Base-by-base conservation (phyloP, 2,113 vertebrate genomes). In the Lophius piscatorius region DNA sequence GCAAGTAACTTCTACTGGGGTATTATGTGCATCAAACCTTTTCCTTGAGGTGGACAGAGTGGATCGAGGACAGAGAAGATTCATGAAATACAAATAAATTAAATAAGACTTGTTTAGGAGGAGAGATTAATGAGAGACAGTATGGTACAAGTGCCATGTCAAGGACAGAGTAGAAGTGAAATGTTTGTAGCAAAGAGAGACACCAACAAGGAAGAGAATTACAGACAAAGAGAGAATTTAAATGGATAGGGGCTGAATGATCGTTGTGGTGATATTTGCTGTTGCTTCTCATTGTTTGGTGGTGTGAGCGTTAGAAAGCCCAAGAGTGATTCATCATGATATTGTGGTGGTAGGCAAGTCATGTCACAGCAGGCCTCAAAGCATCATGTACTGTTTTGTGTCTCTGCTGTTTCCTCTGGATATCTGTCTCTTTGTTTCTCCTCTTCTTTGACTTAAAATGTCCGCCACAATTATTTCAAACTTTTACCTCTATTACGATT, bases 311-410 rank as follows among this genome's bases (percentile, higher is more conserved):
- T 14, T 14, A 35, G 13, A 13, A 35, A 35, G 56, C 59, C 49
- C 69, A 50, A 36, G 20, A 70, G 81, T 42, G 74, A 91, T 91
- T 91, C 76, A 90, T 91, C 89, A 89, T 86, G 84, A 90, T 91
- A 89, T 90, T 84, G 83, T 70, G 79, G 68, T 68, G 70, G 66
- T 80, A 73, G 88, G 82, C 88, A 91, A 88, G 87, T 86, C 83
- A 87, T 90, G 88, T 89, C 86, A 85, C 81, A 74, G 83, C 71
- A 80, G 81, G 74, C 67, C 29, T 28, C 5, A 9, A 9, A 5
- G 9, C 26, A 28, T 1, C 26, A 28, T 5, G 11, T 8, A 9
- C 29, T 28, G 26, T 1, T 8, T 10, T 31, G 29, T 10, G 39
- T 70, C 61, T 63, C 44, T 61, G 36, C 29, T 39, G 20, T 55